Evolutionary conservation across 2,888 invertebrate genomes (phyloP).

Genomic region (Timandra comae): DNA sequence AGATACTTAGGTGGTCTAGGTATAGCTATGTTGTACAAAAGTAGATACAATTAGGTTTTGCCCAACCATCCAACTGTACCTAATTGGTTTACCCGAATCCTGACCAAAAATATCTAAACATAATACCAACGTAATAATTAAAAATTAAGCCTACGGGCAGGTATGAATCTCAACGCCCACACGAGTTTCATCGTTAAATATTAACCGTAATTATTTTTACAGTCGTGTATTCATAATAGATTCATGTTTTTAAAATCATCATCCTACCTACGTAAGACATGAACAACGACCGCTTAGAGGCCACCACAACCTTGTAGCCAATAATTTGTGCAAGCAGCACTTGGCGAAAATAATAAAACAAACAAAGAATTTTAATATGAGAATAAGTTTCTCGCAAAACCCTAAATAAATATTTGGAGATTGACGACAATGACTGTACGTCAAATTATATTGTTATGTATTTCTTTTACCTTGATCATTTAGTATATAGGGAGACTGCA

Average conservation of each 20-base stretch:
- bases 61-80: no score
- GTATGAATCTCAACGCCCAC: constrained; percentile 14
- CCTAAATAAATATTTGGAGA: no score
- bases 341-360: constrained; percentile 2
- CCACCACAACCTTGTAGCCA: constrained; percentile 31
- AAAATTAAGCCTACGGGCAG: no score
- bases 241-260: constrained; percentile 30
- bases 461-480: no score
- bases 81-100: no score
- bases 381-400: no score
- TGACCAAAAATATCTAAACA: no score
- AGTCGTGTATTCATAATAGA: constrained; percentile 18
- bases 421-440: neutral
- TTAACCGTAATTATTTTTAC: constrained; percentile 26
- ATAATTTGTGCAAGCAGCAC: constrained; percentile 26
- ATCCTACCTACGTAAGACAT: constrained; percentile 30
- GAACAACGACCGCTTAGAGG: constrained; percentile 35
- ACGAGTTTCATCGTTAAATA: constrained; percentile 23
- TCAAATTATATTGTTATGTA: constrained; percentile 2
- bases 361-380: constrained; percentile 7
- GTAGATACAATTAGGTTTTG: no score
- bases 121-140: no score
- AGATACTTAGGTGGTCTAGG: no score
- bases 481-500: no score
- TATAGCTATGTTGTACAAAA: no score